Evolutionary conservation across 1,140 invertebrate genomes (phyloP), one percentile per base, ranked within the genome.

Genomic region (Lucilia cuprina): DNA sequence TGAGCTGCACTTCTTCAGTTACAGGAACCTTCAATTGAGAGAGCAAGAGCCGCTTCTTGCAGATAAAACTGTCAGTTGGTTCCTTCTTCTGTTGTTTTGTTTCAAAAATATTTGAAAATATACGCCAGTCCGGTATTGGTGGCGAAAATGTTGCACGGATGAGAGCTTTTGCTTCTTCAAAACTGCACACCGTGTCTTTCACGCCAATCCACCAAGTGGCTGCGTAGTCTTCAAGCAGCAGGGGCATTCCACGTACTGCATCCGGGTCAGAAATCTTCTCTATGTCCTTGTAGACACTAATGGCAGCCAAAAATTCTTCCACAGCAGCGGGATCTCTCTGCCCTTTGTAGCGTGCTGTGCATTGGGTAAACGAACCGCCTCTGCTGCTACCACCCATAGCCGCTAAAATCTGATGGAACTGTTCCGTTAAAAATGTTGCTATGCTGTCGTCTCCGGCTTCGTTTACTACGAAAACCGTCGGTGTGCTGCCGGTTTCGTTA

Each of bases 181-280:
- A 30, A 30, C 25, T 30, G 25, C 25, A 83, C 25, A 78, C 80
- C 17, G n/a, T 78, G 14, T 49, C 12, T 83, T 86, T 87, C 5
- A 86, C 82, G 17, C 86, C 87, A 78, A 84, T 80, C 86, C 86
- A 87, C 86, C 87, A 88, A 12, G 41, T 83, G 10, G 85, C 86
- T n/a, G 87, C 87, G 21, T 35, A 25, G 12, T 84, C 85, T 19
- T 86, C 77, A 13, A 88, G 78, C 2, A 87, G 75, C 74, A 88
- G 84, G 13, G 86, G 83, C 35, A 87, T 80, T 14, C 87, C 87
- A 19, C 41, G 60, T n/a, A 87, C 17, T 21, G 85, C 86, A 74
- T 88, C 87, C 0, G 34, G 77, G 50, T 87, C 87, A 0, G 85
- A 82, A 35, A 85, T 84, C 0, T 74, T 74, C 13, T 86, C 85